Evolutionary conservation across 2,113 vertebrate genomes (phyloP), one percentile per base, ranked within the genome.

Genomic region (Hyaena hyaena): DNA sequence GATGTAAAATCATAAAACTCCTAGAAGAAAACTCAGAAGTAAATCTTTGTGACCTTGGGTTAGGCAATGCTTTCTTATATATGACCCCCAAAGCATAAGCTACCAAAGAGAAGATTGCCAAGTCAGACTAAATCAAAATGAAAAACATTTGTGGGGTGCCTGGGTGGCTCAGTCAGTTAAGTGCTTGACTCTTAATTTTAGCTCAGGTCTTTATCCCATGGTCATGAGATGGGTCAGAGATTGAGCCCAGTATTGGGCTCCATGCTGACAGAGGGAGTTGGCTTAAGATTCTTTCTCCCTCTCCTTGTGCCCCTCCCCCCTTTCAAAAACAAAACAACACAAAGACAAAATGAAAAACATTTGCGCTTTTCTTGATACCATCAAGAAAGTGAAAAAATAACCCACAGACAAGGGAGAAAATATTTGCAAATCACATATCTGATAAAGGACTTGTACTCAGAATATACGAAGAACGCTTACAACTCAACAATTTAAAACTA

Each of bases 331-430:
- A 61, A 61, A 58, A 58, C 58, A 58, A 58, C 23, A 61, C 21
- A 61, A 61, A 61, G 17, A 61, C 2, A 82, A 95, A 93, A 86
- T 14, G 50, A 7, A 66, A 90, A 93, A 35, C 2, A 63, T 69
- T 26, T 95, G n/a, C 71, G 45, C 35, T 82, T 95, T 50, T 86
- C 86, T 93, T 39, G 16, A 77, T 8, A 76, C 48, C 19, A 53
- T 33, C 48, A 65, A 87, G 95, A 93, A 82, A 68, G 16, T 65
- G 69, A 88, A 73, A 85, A 92, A 39, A 50, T 19, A 90, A 93
- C n/a, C 19, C 19, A n/a, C 3, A 58, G 73, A 53, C 7, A 48
- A 31, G 53, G 39, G 21, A 69, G 28, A 71, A 95, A 93, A 58
- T 58, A 65, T 92, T 50, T 92, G 43, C 35, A 68, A 92, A 88